These are phyloP conservation scores for Rhinella marina DNA, from an alignment of 2,797 vertebrate genomes.

Conservation along the genomic window DNA sequence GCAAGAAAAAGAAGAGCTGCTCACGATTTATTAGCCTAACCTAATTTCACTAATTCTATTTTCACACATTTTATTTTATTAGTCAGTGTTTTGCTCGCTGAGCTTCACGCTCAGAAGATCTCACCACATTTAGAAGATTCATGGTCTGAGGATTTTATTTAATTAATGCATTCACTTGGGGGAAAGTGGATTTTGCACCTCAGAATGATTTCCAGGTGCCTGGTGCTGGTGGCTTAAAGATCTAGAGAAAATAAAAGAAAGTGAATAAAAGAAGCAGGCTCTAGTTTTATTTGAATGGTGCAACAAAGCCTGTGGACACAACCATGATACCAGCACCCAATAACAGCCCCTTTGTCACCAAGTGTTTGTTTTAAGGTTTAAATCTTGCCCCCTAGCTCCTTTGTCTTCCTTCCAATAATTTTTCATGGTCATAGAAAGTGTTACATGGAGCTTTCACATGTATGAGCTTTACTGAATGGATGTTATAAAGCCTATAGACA, in stretches of 20 bases:
- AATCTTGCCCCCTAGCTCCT: slow-evolving; percentile 7
- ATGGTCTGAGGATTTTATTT: slow-evolving; percentile 69
- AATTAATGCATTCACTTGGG: slow-evolving; percentile 70
- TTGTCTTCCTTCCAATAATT: slow-evolving; percentile 32
- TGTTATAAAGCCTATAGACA: neutral
- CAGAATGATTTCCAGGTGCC: slow-evolving; percentile 74
- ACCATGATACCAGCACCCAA: slow-evolving; percentile 32
- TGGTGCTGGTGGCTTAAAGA: slow-evolving; percentile 60
- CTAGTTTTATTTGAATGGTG: slow-evolving; percentile 53
- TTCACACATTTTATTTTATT: slow-evolving; percentile 74
- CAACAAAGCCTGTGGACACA: slow-evolving; percentile 47
- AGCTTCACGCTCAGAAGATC: slow-evolving; percentile 70
- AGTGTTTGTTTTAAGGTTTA: slow-evolving; percentile 58
- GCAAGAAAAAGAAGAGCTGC: slow-evolving; percentile 57
- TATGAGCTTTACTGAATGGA: neutral
- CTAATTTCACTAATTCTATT: slow-evolving; percentile 83
- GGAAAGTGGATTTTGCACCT: slow-evolving; percentile 61
- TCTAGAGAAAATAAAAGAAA: slow-evolving; percentile 30
- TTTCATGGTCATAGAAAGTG: slow-evolving; percentile 41
- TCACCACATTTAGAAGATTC: slow-evolving; percentile 63
- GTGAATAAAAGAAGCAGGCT: slow-evolving; percentile 51
- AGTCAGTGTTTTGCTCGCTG: slow-evolving; percentile 58
- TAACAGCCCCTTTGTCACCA: slow-evolving; percentile 48
- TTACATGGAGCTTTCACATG: neutral
- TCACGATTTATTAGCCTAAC: slow-evolving; percentile 77